These are phyloP conservation scores for Lucifuga dentata DNA, from an alignment of 2,113 vertebrate species.

Conservation along the genomic window DNA sequence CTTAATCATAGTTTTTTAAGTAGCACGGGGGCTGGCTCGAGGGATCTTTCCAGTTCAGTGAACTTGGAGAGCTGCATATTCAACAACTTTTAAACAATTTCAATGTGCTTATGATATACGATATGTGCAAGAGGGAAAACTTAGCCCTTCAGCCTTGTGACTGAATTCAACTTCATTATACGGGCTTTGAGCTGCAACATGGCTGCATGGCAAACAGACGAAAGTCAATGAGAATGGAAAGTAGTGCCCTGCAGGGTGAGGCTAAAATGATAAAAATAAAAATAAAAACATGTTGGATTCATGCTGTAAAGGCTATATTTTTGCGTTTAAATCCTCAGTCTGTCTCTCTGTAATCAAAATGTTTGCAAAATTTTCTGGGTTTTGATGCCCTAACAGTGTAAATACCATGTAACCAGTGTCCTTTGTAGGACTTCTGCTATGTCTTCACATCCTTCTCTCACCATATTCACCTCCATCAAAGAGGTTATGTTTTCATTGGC, in stretches of 20 bases:
- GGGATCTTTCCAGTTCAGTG: conserved; percentile 61
- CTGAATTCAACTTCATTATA: conserved; percentile 60
- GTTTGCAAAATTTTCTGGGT: not conserved
- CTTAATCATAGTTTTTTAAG: not conserved
- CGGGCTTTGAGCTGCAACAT: conserved; percentile 56
- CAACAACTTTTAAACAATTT: conserved; percentile 71
- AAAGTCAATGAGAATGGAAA: conserved; percentile 45
- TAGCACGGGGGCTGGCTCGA: conserved; percentile 21
- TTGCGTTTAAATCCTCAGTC: not conserved
- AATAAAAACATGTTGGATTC: not conserved
- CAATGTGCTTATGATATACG: conserved; percentile 65
- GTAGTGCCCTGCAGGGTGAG: conserved; percentile 22
- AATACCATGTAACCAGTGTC: not conserved
- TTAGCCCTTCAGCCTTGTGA: conserved; percentile 41
- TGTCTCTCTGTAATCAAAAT: not conserved
- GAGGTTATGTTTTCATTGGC: too few relatives aligned
- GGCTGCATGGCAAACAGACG: conserved; percentile 55
- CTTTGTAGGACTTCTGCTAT: not conserved
- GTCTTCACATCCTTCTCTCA: not conserved
- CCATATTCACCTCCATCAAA: not conserved
- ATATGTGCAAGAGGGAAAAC: conserved; percentile 43
- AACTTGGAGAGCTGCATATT: conserved; percentile 64
- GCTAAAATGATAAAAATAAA: conserved; percentile 27
- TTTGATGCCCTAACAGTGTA: not conserved
- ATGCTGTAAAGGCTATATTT: conserved; percentile 12